Evolutionary conservation across 2,113 vertebrate genomes (phyloP), one percentile per base, ranked within the genome.

Genomic region (Anarhynchus alexandrinus): DNA sequence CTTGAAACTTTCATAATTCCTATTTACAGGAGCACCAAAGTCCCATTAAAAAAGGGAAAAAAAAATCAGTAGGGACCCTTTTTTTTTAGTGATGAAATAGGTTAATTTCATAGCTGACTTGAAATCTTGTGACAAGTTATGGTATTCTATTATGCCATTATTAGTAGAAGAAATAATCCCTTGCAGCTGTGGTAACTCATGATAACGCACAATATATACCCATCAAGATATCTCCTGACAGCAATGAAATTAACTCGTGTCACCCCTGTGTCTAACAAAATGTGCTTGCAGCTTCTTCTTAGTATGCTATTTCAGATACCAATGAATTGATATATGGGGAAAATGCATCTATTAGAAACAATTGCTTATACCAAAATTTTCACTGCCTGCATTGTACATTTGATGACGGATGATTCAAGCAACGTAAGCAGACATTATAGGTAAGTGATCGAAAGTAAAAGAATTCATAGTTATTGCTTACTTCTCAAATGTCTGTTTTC

Each of bases 211-310:
- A 96, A 97, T 97, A 97, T 97, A 97, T 78, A 97, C 97, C 94
- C 96, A 97, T 97, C 97, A 97, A 97, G 97, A 97, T 97, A 97
- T 95, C 94, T 97, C 79, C 91, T 97, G 97, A 97, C 97, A 97
- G 97, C 92, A 97, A 94, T 91, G 96, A 97, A 97, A 97, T 97
- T 97, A 97, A 96, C 96, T 97, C 11, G 3, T 97, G 97, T 97
- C 97, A 97, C 88, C 96, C 84, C 72, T 95, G 72, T 92, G 96
- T 97, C 96, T 97, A 97, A 90, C 82, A 95, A 91, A 96, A 95
- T 91, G 90, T 73, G 78, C 86, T 94, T 91, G 77, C 80, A 97
- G 89, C 93, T 95, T 86, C 81, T 80, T 95, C 85, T 94, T 95
- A 74, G 66, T 32, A 83, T 93, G 91, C 87, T 95, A 43, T 58